Base-by-base conservation (phyloP, 2,888 invertebrate species). In the Alsophila aescularia region DNA sequence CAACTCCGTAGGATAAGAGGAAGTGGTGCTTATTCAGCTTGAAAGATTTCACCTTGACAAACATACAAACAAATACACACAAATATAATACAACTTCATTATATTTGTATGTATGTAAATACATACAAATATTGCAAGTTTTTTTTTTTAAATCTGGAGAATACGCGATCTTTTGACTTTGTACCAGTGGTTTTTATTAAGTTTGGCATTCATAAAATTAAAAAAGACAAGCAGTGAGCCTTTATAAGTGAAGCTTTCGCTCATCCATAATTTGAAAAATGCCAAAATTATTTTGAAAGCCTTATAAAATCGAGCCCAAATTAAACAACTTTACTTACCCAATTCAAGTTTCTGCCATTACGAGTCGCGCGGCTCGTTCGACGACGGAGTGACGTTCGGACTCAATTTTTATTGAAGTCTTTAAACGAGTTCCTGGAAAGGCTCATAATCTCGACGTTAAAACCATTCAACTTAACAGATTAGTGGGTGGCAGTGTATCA, bases 401-500 rank as follows among this genome's bases (percentile, higher is more conserved):
- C 66, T 73, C 61, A 68, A 67, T 72, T 72, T 76, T 73, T 70
- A 67, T 69, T 70, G 69, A 74, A 67, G 55, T 59, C n/a, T 55
- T 62, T 59, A 60, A 61, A 62, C 55, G 62, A 62, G 53, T 67
- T 62, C 58, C 60, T 57, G 50, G 40, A 35, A 58, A 67, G 65
- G 68, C 56, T 56, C 55, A 54, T 69, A 63, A 66, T 67, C 58
- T 69, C 37, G 37, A 69, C 64, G 59, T 66, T 60, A 66, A 66
- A 69, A 64, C 61, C 60, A 62, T 64, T 60, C 61, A 66, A 70
- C 58, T 72, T 64, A 50, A 57, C 61, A 53, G 54, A 67, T 67
- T 60, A 58, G 61, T 52, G 55, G 41, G 35, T 47, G n/a, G 15
- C 51, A 27, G 43, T 51, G 36, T 44, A 39, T 27, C 43, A 37